These are phyloP conservation scores for Volucella bombylans DNA, from an alignment of 2,888 invertebrate genomes.

Conservation along the genomic window DNA sequence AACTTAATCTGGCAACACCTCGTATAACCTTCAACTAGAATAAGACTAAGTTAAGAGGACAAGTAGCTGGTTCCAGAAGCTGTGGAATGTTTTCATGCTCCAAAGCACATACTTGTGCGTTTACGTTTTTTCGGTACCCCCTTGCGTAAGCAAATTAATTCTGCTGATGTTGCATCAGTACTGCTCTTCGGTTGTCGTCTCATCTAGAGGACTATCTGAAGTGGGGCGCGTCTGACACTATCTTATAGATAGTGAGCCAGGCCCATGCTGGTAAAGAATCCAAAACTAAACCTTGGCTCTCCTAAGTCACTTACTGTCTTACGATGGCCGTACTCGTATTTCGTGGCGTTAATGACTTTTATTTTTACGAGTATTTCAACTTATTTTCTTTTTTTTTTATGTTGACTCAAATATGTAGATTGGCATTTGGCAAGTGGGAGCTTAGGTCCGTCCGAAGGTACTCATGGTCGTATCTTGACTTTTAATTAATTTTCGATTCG, in stretches of 20 bases:
- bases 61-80: slow-evolving; percentile 54
- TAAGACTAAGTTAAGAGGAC: slow-evolving; percentile 24
- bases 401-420: slow-evolving; percentile 8
- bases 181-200: neutral
- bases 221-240: slow-evolving; percentile 46
- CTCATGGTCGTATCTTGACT: slow-evolving; percentile 55
- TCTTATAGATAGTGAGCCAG: slow-evolving; percentile 15
- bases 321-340: neutral
- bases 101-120: slow-evolving; percentile 14
- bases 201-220: slow-evolving; percentile 24
- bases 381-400: too few relatives aligned
- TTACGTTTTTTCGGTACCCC: slow-evolving; percentile 2
- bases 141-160: slow-evolving; percentile 37
- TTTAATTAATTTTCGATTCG: slow-evolving; percentile 69
- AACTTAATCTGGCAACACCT: slow-evolving; percentile 29
- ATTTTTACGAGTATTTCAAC: too few relatives aligned
- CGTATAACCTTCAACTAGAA: slow-evolving; percentile 40
- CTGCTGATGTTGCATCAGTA: neutral
- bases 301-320: neutral
- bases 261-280: slow-evolving; percentile 3
- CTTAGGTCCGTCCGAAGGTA: slow-evolving; percentile 15
- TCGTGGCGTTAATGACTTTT: slow-evolving; percentile 15
- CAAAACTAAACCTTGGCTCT: neutral
- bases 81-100: slow-evolving; percentile 45
- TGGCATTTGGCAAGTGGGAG: slow-evolving; percentile 21